Conservation (phyloP, 1,140 invertebrate species). For the Caerostris extrusa region DNA sequence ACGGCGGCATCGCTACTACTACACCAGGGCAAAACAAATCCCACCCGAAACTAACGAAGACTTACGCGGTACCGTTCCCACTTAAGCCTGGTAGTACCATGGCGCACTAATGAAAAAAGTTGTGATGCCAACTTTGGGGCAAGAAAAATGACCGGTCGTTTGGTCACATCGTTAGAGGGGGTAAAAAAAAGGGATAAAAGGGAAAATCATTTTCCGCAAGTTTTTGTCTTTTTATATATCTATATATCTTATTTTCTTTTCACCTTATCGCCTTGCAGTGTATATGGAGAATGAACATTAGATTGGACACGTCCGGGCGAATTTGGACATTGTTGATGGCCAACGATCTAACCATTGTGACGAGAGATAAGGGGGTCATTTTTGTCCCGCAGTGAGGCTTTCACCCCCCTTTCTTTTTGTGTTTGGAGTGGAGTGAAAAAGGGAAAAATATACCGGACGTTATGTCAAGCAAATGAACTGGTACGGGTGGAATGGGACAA, state of each 20-base stretch:
- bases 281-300: neutral
- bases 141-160: constrained; percentile 4
- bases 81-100: neutral
- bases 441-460: neutral
- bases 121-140: neutral
- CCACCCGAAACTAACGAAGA: constrained; percentile 7
- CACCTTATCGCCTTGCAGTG: neutral
- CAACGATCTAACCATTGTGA: neutral
- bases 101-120: constrained; percentile 1
- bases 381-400: neutral
- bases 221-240: constrained; percentile 8
- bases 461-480: constrained; percentile 37
- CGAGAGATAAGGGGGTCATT: constrained; percentile 44
- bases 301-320: neutral
- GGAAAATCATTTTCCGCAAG: neutral
- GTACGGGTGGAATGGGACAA: neutral
- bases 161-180: constrained; percentile 10
- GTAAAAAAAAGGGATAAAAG: too few species aligned
- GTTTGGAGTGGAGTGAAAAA: neutral
- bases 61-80: neutral
- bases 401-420: neutral
- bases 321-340: constrained; percentile 19
- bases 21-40: neutral
- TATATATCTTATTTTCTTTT: neutral
- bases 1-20: too few species aligned